These are phyloP conservation scores for Troides aeacus DNA, from an alignment of 2,888 invertebrate genomes.

Conservation along the genomic window DNA sequence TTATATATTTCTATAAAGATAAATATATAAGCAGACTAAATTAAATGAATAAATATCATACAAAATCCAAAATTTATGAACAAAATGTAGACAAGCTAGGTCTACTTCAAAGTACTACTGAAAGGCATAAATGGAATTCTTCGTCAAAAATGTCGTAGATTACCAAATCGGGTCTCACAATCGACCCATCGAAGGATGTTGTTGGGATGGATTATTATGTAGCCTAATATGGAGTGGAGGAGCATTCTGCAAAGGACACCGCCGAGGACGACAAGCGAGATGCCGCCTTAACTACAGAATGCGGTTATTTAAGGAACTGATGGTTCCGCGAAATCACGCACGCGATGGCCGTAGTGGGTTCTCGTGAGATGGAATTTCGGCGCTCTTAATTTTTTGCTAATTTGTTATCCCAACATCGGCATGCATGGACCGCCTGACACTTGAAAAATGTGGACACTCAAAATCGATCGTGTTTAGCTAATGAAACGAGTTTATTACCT, in stretches of 20 bases:
- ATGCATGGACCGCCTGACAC: constrained; percentile 5
- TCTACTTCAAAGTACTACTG: not conserved
- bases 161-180: constrained; percentile 74
- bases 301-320: constrained; percentile 64
- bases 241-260: constrained; percentile 73
- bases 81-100: too few species aligned
- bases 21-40: not conserved
- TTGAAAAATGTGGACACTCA: constrained; percentile 12
- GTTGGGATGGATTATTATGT: constrained; percentile 65
- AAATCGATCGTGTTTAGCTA: not conserved
- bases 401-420: constrained; percentile 32
- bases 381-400: constrained; percentile 49
- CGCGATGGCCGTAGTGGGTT: constrained; percentile 61
- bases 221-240: constrained; percentile 65
- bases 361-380: constrained; percentile 52
- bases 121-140: constrained; percentile 32
- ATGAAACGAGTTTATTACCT: constrained; percentile 2
- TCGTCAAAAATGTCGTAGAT: constrained; percentile 56
- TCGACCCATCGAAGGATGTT: constrained; percentile 56
- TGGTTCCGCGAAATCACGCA: constrained; percentile 68
- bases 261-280: constrained; percentile 66
- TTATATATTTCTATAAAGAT: not conserved
- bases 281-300: constrained; percentile 52
- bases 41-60: not conserved
- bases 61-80: too few species aligned